Evolutionary conservation across 2,888 invertebrate species (phyloP), one percentile per base, ranked within the genome.

Genomic region (Lasioglossum villosulum): DNA sequence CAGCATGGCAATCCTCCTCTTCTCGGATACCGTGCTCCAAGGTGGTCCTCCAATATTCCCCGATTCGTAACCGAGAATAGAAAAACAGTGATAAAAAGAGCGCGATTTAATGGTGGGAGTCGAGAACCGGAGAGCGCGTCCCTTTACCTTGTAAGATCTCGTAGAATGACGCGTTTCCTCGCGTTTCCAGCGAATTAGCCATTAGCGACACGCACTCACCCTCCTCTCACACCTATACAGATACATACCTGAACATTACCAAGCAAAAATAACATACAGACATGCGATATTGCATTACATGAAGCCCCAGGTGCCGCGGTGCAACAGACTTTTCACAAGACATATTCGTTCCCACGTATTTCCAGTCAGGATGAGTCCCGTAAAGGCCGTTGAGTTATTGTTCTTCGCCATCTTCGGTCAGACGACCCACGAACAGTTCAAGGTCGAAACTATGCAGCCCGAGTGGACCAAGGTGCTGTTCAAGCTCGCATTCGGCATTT

Each of bases 321-420:
- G 48, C 72, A 79, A 45, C 63, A 39, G 74, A 80, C 59, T 74
- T 86, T 82, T 86, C 79, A 89, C 83, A n/a, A 90, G 86, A 88
- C 83, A 80, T 86, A 75, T 84, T 66, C 82, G 78, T 90, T 90
- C 82, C 84, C 85, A 84, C 90, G 73, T 91, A 91, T 93, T 97
- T 97, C 95, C 97, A 98, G 98, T 98, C 96, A 97, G 97, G 95
- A 98, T 98, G 97, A 98, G 97, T 96, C 98, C 98, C 94, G 96
- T 98, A 94, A 97, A 98, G 95, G 98, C 99, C 91, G 98, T 99
- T 96, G 99, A 99, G 96, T 97, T 99, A 96, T 97, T 99, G 94
- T 99, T 99, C 97, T 99, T 99, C 96, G 99, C 99, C 94, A 98
- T 99, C 95, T 99, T 99, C 96, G 99, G 99, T 88, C 98, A 99